Evolutionary conservation across 2,888 invertebrate genomes (phyloP), one percentile per base, ranked within the genome.

Genomic region (Drosophila tanythrix): DNA sequence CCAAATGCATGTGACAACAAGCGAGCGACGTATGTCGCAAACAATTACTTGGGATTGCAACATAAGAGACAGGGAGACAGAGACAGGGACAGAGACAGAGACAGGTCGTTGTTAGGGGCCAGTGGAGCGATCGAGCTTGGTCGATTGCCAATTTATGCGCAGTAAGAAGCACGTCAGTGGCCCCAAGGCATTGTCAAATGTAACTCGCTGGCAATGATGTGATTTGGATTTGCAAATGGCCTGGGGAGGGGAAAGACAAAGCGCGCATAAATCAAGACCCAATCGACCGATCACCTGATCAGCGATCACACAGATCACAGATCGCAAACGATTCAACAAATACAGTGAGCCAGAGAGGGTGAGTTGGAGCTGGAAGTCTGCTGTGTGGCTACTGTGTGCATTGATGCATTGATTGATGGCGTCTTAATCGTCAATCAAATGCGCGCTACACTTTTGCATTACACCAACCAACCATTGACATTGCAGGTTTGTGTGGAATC

Each of bases 391-490:
- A 81, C 84, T 88, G 78, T 76, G 79, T 66, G 76, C 87, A 76
- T 74, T 84, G 84, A 85, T 85, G 89, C 85, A 85, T 91, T 93
- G 93, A 93, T 93, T 91, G 92, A 93, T 93, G 92, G 89, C 90
- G 92, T 92, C 92, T 92, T 91, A 91, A 92, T 85, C 85, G 85
- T 90, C 91, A 92, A 93, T 92, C 93, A 92, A 92, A 85, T 87
- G 92, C 89, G 92, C 88, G 83, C 88, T 74, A 80, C 85, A 83
- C 76, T 83, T 88, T 84, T 77, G 85, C 88, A 85, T 85, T 88
- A 76, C 88, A 88, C 74, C 46, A 46, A 15, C 52, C 52, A 52
- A 38, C 55, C 82, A 70, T 72, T 64, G 66, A 62, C 52, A 64
- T 73, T 76, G 79, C 73, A 56, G 65, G 51, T 56, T 55, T 55